phyloP scores from a whole-genome alignment of 2,888 invertebrate genomes.

The Heliconius ismenius region DNA sequence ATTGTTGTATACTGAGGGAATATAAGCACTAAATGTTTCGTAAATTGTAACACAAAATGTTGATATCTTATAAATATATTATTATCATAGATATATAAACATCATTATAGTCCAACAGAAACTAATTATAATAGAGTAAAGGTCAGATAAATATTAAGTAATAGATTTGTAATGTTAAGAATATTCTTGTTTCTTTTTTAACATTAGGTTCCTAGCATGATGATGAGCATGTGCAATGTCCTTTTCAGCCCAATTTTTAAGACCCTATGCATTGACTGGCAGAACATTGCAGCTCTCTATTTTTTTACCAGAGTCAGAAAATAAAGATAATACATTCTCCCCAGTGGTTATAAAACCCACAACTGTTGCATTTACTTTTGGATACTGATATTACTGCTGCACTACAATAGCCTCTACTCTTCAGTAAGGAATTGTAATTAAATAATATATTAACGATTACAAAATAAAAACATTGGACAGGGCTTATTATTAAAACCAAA shows the following conservation, averaged over 20 bases:
- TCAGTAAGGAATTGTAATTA: background rate
- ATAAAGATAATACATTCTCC: background rate
- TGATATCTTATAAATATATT: background rate
- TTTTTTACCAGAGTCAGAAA: background rate
- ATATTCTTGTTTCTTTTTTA: background rate
- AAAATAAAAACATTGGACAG: background rate
- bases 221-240: too few species aligned
- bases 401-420: background rate
- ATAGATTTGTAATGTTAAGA: slow-evolving; percentile 17
- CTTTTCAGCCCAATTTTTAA: background rate
- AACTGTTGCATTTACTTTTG: background rate
- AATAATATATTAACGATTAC: background rate
- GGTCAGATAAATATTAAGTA: slow-evolving; percentile 25
- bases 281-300: background rate
- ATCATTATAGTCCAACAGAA: slow-evolving; percentile 8
- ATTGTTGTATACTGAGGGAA: background rate
- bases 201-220: background rate
- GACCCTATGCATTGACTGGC: too few species aligned
- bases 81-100: slow-evolving; percentile 16
- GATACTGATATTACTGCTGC: background rate
- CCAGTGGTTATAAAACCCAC: background rate
- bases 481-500: background rate
- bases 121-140: slow-evolving; percentile 17
- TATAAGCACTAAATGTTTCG: background rate
- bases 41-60: background rate